A percentile compares a stretch with the other conserved stretches of the same genome.
phyloP scores from a whole-genome alignment of 2,113 vertebrate genomes.

The Cardinalis cardinalis region DNA sequence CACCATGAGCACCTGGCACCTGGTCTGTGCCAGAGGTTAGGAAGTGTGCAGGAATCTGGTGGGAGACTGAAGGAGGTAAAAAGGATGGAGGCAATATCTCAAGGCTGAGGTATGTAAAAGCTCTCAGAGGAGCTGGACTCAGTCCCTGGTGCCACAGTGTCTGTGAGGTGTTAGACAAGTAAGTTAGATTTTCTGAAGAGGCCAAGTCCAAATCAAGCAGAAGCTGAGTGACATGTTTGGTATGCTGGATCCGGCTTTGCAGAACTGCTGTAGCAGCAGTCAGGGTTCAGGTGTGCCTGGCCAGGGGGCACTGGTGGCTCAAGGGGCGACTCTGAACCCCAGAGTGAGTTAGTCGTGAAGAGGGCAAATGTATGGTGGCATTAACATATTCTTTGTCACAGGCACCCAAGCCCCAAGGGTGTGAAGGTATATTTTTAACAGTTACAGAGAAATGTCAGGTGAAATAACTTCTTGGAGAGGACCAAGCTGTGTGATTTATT shows the following conservation, averaged over 20 bases:
- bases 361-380: neutral
- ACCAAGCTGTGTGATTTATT: neutral
- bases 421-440: neutral
- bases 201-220: neutral
- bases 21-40: neutral
- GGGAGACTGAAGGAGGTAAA: neutral
- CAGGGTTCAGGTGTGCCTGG: neutral
- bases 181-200: neutral
- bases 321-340: neutral
- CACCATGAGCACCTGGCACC: neutral
- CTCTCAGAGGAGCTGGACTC: neutral
- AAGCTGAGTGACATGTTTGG: neutral
- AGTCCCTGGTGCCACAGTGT: neutral
- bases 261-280: neutral
- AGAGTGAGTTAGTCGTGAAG: neutral
- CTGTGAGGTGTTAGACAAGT: neutral
- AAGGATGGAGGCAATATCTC: neutral
- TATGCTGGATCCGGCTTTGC: neutral
- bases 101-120: neutral
- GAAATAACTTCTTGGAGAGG: neutral
- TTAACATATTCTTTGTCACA: neutral
- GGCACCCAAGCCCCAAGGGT: neutral
- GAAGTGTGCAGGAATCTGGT: rapidly evolving
- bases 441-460: neutral
- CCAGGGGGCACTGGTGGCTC: neutral